These are phyloP conservation scores for Athalia cordata DNA, from an alignment of 2,888 invertebrate genomes.

Conservation along the genomic window DNA sequence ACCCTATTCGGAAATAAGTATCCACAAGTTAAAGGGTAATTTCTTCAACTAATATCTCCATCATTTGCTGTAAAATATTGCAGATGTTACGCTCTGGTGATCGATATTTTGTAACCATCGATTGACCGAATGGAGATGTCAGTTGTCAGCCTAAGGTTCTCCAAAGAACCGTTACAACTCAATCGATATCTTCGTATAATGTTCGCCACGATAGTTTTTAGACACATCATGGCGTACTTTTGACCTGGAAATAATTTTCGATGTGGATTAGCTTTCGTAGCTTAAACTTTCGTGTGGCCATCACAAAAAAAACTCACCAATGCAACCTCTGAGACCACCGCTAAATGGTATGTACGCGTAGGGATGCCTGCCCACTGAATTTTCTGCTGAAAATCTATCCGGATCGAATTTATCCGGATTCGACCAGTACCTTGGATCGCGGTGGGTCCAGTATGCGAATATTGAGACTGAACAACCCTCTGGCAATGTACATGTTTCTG, in stretches of 20 bases:
- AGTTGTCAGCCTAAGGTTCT: constrained; percentile 28
- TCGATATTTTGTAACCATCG: constrained; percentile 44
- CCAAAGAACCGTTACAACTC: neutral
- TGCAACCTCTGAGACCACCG: constrained; percentile 53
- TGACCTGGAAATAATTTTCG: constrained; percentile 51
- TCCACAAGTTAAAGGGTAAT: too few relatives aligned
- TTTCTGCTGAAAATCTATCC: constrained; percentile 44
- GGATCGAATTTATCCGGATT: constrained; percentile 48
- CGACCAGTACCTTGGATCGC: constrained; percentile 46
- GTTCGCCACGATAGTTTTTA: constrained; percentile 57
- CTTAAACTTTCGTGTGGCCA: neutral
- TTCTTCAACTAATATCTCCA: neutral
- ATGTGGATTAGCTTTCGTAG: neutral
- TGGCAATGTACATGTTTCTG: constrained; percentile 46
- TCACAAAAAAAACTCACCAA: constrained; percentile 40
- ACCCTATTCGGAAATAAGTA: too few relatives aligned
- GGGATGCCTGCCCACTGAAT: constrained; percentile 40
- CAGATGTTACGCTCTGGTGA: neutral
- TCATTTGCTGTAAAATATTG: neutral
- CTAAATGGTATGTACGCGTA: constrained; percentile 51
- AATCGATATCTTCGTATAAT: constrained; percentile 52
- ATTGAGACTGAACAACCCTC: constrained; percentile 44
- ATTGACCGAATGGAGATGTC: constrained; percentile 39
- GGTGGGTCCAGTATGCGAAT: constrained; percentile 29
- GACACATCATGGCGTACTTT: constrained; percentile 55